A percentile compares a stretch with the other conserved stretches of the same genome.
These are phyloP conservation scores for Tringa solitaria DNA, from an alignment of 2,113 vertebrate species.

Conservation along the genomic window DNA sequence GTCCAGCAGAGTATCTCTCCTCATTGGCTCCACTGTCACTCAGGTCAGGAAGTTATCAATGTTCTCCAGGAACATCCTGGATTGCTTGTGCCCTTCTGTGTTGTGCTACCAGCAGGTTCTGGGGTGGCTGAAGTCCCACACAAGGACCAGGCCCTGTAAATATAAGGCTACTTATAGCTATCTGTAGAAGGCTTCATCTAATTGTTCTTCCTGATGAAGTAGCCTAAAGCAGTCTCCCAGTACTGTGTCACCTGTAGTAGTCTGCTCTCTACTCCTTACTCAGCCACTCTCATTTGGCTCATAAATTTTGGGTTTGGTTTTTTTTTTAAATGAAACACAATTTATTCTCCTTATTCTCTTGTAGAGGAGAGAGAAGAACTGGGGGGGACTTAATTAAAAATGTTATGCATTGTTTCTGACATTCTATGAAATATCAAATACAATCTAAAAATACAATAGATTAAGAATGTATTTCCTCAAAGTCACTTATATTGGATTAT, in stretches of 20 bases:
- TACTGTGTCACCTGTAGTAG: background rate
- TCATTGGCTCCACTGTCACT: background rate
- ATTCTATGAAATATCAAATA: background rate
- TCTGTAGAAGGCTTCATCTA: background rate
- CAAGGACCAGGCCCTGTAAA: background rate
- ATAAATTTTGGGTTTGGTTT: background rate
- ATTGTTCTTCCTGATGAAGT: background rate
- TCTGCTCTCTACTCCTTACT: background rate
- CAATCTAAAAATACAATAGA: background rate
- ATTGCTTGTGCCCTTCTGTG: background rate
- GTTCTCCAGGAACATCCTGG: background rate
- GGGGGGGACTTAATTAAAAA: background rate
- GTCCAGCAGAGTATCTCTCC: background rate
- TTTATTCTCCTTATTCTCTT: background rate
- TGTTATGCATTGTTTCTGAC: background rate
- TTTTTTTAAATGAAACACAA: background rate
- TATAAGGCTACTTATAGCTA: background rate
- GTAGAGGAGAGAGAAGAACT: background rate
- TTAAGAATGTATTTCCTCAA: background rate
- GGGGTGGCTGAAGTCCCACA: background rate
- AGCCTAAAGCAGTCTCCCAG: background rate
- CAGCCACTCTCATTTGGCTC: background rate
- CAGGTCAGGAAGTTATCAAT: background rate
- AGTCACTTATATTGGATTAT: background rate
- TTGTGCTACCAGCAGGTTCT: background rate